phyloP scores from a whole-genome alignment of 2,113 vertebrate species.

The Picathartes gymnocephalus region DNA sequence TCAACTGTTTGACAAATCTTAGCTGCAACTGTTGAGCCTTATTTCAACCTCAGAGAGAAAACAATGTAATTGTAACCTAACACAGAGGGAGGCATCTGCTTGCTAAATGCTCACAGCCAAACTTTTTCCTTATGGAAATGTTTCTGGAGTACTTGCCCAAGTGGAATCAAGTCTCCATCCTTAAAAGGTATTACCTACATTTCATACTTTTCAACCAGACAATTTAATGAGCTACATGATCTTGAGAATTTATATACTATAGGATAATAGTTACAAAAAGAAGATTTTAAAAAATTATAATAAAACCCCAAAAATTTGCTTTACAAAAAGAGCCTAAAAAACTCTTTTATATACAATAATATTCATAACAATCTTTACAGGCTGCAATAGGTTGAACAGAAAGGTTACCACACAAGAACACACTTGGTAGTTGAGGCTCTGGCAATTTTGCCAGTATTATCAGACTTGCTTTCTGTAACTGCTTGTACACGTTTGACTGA shows the following conservation, averaged over 20 bases:
- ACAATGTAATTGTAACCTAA: not conserved
- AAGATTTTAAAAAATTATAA: not conserved
- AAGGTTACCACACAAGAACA: not conserved
- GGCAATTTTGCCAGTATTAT: not conserved
- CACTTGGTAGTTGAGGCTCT: not conserved
- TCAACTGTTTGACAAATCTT: not conserved
- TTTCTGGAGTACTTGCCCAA: not conserved
- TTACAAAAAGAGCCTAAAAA: not conserved
- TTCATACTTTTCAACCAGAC: not conserved
- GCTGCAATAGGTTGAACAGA: not conserved
- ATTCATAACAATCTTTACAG: not conserved
- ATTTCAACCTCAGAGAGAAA: not conserved
- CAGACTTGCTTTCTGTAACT: not conserved
- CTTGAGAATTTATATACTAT: not conserved
- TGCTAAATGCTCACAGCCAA: not conserved
- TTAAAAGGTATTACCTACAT: not conserved
- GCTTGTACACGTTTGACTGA: not conserved
- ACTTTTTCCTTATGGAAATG: not conserved
- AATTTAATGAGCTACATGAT: not conserved
- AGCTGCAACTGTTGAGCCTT: not conserved
- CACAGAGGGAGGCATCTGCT: not conserved
- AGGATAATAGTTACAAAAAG: not conserved
- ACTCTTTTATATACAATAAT: accelerated
- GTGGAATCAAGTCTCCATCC: not conserved
- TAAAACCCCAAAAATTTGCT: not conserved